phyloP scores from a whole-genome alignment of 2,113 vertebrate species.

The Puntigrus tetrazona region DNA sequence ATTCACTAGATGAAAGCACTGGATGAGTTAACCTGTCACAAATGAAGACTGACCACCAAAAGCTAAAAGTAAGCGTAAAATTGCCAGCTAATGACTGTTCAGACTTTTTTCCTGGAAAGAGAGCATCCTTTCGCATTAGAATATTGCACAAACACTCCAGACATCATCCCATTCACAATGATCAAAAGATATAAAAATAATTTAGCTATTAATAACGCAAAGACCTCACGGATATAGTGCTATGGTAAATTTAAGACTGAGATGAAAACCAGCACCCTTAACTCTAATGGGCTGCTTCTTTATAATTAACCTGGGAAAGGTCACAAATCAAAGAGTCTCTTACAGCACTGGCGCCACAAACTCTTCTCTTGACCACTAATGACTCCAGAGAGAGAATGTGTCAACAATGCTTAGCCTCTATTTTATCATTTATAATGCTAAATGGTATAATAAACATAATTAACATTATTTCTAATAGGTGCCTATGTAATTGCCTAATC shows the following conservation, averaged over 20 bases:
- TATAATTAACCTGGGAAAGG: conserved; percentile 61
- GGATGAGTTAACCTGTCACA: conserved; percentile 5
- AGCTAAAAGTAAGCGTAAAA: conserved; percentile 53
- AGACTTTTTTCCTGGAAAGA: conserved; percentile 27
- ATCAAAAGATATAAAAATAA: neutral
- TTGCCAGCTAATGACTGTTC: conserved; percentile 41
- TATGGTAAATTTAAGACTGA: conserved; percentile 29
- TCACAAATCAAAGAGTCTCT: conserved; percentile 57
- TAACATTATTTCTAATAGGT: conserved; percentile 5
- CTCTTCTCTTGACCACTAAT: conserved; percentile 43
- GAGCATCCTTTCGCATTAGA: conserved; percentile 6
- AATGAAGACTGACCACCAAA: conserved; percentile 40
- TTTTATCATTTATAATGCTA: conserved; percentile 44
- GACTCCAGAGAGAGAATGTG: conserved; percentile 30
- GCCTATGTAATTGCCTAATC: neutral
- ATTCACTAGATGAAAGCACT: conserved; percentile 18
- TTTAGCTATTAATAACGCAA: neutral
- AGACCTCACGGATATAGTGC: conserved; percentile 1
- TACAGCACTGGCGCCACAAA: conserved; percentile 47
- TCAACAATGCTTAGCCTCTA: conserved; percentile 1
- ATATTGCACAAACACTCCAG: neutral
- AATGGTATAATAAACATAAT: conserved; percentile 24
- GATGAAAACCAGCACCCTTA: conserved; percentile 52
- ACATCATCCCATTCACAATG: neutral
- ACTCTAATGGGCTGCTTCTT: conserved; percentile 56